Evolutionary conservation across 2,113 vertebrate species (phyloP).

Genomic region (Mus musculus): GRCm39 chr6:99929001-99929500

Average conservation of each 20-base stretch:
- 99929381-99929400: background rate
- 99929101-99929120: background rate
- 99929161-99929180: background rate
- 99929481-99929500: background rate
- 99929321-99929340: background rate
- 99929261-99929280: background rate
- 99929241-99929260: background rate
- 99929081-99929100: too few species aligned
- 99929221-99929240: background rate
- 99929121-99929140: accelerated
- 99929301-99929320: background rate
- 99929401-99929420: background rate
- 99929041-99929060: background rate
- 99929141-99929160: accelerated
- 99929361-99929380: background rate
- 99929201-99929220: background rate
- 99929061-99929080: background rate
- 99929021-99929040: background rate
- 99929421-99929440: background rate
- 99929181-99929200: background rate
- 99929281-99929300: background rate
- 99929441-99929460: background rate
- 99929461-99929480: background rate
- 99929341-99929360: background rate
- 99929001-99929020: background rate